Evolutionary conservation across 1,140 invertebrate genomes (phyloP).

Genomic region (Centruroides vittatus): DNA sequence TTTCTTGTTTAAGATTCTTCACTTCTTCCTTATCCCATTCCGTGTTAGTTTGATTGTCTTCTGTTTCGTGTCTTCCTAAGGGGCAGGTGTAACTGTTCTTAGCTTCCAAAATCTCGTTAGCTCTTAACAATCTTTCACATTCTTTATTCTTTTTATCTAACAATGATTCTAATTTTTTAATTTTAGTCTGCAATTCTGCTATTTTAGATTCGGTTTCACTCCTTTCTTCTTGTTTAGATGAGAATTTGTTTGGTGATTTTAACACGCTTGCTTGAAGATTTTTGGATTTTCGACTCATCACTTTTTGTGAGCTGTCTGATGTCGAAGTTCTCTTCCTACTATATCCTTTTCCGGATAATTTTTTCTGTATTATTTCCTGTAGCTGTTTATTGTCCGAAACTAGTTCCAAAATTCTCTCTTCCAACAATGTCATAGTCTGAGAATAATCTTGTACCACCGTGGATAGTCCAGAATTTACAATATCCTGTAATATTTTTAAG

Average conservation of each 20-base stretch:
- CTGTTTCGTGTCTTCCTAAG: no score
- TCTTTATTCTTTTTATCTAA: neutral
- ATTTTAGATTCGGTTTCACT: neutral
- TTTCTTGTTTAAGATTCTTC: no score
- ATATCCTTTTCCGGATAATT: neutral
- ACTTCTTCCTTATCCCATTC: no score
- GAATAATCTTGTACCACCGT: no score
- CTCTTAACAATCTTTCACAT: no score
- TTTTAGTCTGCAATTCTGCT: slow-evolving; percentile 1
- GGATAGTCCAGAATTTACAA: no score
- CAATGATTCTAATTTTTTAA: slow-evolving; percentile 2
- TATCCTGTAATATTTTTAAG: no score
- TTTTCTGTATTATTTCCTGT: neutral
- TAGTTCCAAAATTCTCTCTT: neutral
- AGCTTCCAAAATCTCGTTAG: no score
- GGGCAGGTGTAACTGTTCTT: no score
- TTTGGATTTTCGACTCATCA: no score
- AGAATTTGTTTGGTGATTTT: neutral
- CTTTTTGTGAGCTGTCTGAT: no score
- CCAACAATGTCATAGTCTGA: neutral
- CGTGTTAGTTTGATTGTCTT: no score
- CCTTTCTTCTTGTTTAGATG: neutral
- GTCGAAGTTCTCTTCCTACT: neutral
- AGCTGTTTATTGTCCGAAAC: neutral
- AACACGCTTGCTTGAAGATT: neutral